Conservation (phyloP, 2,888 invertebrate genomes). For the Drosophila affinis region DNA sequence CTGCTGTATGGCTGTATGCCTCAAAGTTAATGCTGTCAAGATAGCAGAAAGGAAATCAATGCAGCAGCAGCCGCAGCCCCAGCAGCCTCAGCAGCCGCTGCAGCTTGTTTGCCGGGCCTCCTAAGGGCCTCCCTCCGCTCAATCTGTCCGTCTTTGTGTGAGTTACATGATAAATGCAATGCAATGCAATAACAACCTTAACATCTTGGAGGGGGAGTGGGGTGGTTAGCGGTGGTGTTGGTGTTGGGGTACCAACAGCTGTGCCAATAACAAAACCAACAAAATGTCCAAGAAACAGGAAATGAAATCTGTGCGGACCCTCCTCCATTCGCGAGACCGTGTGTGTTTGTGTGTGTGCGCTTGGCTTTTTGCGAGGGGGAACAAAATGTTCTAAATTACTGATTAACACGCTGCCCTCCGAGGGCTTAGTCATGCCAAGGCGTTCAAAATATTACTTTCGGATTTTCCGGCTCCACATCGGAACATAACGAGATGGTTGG, state of each 20-base stretch:
- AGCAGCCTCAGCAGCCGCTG: neutral
- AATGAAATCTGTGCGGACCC: constrained; percentile 49
- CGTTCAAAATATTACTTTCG: constrained; percentile 30
- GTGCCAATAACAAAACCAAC: constrained; percentile 40
- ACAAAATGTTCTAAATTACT: constrained; percentile 78
- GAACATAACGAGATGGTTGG: constrained; percentile 60
- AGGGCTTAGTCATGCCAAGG: constrained; percentile 63
- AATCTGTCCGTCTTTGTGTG: constrained; percentile 51
- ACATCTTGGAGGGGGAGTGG: constrained; percentile 41
- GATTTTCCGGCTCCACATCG: constrained; percentile 17
- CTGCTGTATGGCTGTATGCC: constrained; percentile 14
- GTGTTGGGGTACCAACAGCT: constrained; percentile 56
- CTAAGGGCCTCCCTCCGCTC: constrained; percentile 56
- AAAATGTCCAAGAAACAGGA: constrained; percentile 64
- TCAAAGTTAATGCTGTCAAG: constrained; percentile 75
- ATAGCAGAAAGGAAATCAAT: constrained; percentile 78
- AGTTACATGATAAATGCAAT: constrained; percentile 74
- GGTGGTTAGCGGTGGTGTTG: constrained; percentile 14
- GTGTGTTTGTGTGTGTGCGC: constrained; percentile 51
- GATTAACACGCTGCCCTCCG: constrained; percentile 69
- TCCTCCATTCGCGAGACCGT: constrained; percentile 18
- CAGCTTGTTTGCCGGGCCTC: constrained; percentile 43
- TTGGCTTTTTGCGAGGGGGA: constrained; percentile 15
- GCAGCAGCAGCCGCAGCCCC: constrained; percentile 42
- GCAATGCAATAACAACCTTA: constrained; percentile 61